phyloP scores from a whole-genome alignment of 2,888 invertebrate species.

The Cephus pygmeus region DNA sequence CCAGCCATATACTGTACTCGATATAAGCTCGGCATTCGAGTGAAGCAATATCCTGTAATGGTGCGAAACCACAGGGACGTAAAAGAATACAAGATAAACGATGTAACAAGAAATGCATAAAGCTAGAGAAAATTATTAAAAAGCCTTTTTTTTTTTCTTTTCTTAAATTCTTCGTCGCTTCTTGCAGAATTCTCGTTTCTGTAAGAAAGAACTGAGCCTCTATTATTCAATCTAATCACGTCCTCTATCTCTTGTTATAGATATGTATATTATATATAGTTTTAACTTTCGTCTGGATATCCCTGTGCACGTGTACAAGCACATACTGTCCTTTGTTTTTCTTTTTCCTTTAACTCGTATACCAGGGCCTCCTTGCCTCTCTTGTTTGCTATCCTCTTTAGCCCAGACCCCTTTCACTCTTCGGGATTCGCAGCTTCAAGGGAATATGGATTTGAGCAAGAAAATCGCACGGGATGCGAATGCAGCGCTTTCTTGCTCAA shows the following conservation, averaged over 20 bases:
- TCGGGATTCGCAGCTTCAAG: constrained; percentile 23
- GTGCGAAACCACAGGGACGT: not conserved
- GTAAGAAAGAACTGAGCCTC: not conserved
- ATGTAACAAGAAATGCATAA: not conserved
- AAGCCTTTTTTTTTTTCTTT: not conserved
- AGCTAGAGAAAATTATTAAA: not conserved
- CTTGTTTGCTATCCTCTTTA: not conserved
- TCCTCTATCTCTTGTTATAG: not conserved
- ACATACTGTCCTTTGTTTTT: not conserved
- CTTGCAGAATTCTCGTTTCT: not conserved
- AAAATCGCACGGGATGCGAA: constrained; percentile 31
- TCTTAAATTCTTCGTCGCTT: not conserved
- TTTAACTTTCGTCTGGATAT: not conserved
- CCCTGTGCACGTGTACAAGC: not conserved
- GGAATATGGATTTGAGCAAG: constrained; percentile 42
- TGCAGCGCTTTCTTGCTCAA: constrained; percentile 32
- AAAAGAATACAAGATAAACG: not conserved
- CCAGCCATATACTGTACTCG: not conserved
- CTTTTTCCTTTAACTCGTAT: not conserved
- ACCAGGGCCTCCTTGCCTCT: not conserved
- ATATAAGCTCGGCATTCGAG: not conserved
- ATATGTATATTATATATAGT: not conserved
- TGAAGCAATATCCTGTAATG: not conserved
- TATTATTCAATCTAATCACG: not conserved
- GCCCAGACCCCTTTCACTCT: not conserved